Conservation (phyloP, 2,113 vertebrate species). For the Pipa parva region DNA sequence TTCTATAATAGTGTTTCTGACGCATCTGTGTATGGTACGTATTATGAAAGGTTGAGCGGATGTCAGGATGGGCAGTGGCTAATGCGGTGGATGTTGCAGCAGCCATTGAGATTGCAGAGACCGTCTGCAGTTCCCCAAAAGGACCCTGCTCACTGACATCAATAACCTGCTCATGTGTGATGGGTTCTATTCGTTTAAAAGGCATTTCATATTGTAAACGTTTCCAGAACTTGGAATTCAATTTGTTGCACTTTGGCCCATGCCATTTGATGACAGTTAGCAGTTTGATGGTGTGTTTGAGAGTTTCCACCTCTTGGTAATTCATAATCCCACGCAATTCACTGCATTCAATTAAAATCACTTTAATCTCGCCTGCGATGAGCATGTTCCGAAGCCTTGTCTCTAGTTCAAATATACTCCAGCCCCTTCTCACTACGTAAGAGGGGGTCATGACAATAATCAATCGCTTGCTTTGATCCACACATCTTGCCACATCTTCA, state of each 20-base stretch:
- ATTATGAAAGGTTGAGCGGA: conserved; percentile 94
- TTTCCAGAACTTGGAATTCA: conserved; percentile 99
- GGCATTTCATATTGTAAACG: conserved; percentile 98
- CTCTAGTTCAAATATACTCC: conserved; percentile 99
- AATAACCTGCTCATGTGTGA: conserved; percentile 87
- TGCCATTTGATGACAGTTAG: conserved; percentile 97
- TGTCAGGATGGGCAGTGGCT: conserved; percentile 93
- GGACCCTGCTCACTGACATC: conserved; percentile 95
- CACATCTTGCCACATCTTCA: conserved; percentile 94
- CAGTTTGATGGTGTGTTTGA: conserved; percentile 95
- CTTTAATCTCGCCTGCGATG: conserved; percentile 93
- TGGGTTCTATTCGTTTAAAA: conserved; percentile 91
- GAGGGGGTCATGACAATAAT: conserved; percentile 98
- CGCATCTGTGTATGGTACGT: conserved; percentile 96
- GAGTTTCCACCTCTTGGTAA: conserved; percentile 97
- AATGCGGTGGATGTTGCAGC: conserved; percentile 95
- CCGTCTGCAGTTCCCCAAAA: conserved; percentile 95
- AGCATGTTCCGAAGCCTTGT: conserved; percentile 95
- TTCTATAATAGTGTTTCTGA: conserved; percentile 99
- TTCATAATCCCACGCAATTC: conserved; percentile 96
- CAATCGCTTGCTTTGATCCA: conserved; percentile 96
- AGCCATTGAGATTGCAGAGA: conserved; percentile 96
- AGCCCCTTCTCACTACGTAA: conserved; percentile 93
- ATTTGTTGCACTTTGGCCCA: conserved; percentile 93
- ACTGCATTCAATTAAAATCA: conserved; percentile 96